A percentile compares a stretch with the other conserved stretches of the same genome.
These are phyloP conservation scores for Otolemur crassicaudatus DNA, from an alignment of 2,797 vertebrate species.

Conservation along the genomic window DNA sequence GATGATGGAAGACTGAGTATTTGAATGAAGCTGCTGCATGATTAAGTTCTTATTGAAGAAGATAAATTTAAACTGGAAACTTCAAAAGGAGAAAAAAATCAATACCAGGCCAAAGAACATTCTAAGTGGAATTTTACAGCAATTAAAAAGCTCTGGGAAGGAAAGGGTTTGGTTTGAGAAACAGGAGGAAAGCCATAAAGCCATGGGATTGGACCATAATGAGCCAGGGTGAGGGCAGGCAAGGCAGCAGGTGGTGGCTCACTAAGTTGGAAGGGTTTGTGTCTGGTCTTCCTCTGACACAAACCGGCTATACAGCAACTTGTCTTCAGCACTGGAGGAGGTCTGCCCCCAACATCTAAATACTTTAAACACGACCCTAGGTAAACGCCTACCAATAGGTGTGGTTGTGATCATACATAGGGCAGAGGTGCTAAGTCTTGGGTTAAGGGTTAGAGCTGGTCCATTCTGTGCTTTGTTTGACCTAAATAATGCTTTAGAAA, in stretches of 20 bases:
- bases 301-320: too few species aligned
- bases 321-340: not conserved
- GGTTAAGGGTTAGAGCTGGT: not conserved
- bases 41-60: not conserved
- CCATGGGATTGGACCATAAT: not conserved
- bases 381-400: not conserved
- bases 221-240: not conserved
- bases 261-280: not conserved
- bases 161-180: not conserved
- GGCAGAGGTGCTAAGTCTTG: not conserved
- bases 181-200: not conserved
- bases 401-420: not conserved
- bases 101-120: not conserved
- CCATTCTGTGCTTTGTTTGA: not conserved
- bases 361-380: too few species aligned
- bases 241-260: accelerated
- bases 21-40: too few species aligned
- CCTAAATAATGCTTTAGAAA: not conserved
- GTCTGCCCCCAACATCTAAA: accelerated
- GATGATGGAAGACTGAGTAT: not conserved
- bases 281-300: not conserved
- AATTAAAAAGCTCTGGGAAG: not conserved
- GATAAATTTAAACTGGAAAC: not conserved
- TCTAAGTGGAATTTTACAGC: not conserved
- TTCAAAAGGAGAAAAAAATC: not conserved